Evolutionary conservation across 2,888 invertebrate genomes (phyloP).

Genomic region (Schizotus pectinicornis): DNA sequence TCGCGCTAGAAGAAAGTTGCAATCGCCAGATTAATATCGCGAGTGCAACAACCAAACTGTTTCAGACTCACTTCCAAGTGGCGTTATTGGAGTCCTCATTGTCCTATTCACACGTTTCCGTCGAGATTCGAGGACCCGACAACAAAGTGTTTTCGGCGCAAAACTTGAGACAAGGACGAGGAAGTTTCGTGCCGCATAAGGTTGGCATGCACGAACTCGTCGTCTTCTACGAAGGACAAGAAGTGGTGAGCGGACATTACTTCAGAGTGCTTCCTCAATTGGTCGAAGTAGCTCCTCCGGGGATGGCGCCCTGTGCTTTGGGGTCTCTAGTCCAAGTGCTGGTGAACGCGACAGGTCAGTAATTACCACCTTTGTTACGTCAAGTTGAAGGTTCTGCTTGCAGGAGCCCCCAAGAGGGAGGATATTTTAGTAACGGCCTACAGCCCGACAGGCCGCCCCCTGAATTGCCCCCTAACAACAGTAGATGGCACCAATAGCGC

Average conservation of each 20-base stretch:
- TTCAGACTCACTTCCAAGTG: conserved; percentile 79
- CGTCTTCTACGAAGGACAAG: conserved; percentile 65
- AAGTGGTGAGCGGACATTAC: conserved; percentile 66
- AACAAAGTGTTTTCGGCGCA: conserved; percentile 58
- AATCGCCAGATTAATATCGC: too few relatives aligned
- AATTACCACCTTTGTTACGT: conserved; percentile 2
- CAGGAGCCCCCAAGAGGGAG: conserved; percentile 77
- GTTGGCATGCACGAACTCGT: conserved; percentile 91
- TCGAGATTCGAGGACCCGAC: conserved; percentile 55
- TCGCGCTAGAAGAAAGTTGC: conserved; percentile 19
- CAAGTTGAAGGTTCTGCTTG: conserved; percentile 4
- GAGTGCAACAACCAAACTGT: conserved; percentile 31
- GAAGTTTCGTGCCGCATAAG: conserved; percentile 85
- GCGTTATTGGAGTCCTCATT: conserved; percentile 68
- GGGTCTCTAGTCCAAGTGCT: conserved; percentile 95
- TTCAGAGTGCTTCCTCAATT: conserved; percentile 88
- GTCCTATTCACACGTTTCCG: conserved; percentile 51
- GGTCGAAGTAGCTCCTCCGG: conserved; percentile 86
- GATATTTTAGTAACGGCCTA: conserved; percentile 92
- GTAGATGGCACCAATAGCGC: conserved; percentile 92
- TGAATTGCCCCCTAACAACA: conserved; percentile 82
- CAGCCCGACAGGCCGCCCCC: conserved; percentile 85
- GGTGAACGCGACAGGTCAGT: conserved; percentile 78
- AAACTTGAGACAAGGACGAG: conserved; percentile 75
- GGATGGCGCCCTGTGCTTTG: conserved; percentile 94